Evolutionary conservation across 2,113 vertebrate genomes (phyloP), one percentile per base, ranked within the genome.

Genomic region (Scatophagus argus): DNA sequence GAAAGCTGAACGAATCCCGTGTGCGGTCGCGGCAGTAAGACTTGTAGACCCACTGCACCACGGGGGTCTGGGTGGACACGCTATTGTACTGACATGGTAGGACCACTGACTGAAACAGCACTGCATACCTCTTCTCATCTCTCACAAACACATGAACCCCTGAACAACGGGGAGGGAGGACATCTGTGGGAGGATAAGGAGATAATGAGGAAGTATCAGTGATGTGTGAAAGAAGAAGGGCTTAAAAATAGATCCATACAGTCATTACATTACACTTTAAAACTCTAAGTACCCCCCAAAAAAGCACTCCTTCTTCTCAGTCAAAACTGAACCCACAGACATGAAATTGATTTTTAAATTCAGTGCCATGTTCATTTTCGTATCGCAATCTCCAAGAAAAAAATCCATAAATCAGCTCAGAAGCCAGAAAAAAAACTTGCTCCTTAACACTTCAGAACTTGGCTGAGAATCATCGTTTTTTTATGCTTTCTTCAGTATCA

Each of bases 41-140:
- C 85, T 93, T 93, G 78, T 90, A 93, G 25, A 93, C 85, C 92
- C 92, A 93, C 61, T 92, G 88, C 56, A 93, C 92, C 72, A 93
- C 89, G 0, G 90, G 86, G 8, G 70, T 82, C 64, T 92, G 92
- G 36, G 87, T 86, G 81, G 92, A 93, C 25, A 90, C 90, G 17
- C 87, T 93, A 84, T 62, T 91, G 90, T 91, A 93, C 47, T 93
- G 91, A 29, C 92, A 93, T 0, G 92, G 92, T 47, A 93, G 82
- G 17, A 93, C 87, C 65, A 92, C 91, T 0, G 90, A 84, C 89
- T 93, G 92, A 83, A 93, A 93, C 46, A 91, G 82, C 46, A 92
- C 74, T 0, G 88, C 66, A 21, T 89, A 88, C 71, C 79, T 87
- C 82, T 82, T 90, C 64, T 91, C 87, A 2, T 93, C 91, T 55